Evolutionary conservation across 2,888 invertebrate genomes (phyloP), one percentile per base, ranked within the genome.

Genomic region (Allacma fusca): DNA sequence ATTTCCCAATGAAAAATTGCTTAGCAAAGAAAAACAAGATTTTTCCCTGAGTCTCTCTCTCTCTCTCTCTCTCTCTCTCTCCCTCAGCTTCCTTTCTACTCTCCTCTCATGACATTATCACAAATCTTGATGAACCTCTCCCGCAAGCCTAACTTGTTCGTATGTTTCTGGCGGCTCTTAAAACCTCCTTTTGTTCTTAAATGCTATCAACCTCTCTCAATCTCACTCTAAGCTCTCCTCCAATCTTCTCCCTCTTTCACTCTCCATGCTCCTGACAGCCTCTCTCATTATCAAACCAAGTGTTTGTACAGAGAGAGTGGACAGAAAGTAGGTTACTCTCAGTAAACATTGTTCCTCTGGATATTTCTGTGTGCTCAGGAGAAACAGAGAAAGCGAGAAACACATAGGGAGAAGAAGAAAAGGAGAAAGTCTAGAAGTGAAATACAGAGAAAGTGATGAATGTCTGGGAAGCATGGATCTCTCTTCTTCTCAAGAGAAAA

Each of bases 1-100:
- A 50, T 64, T 64, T 71, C 72, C 40, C 34, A 62, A 77, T 76
- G 79, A 79, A 79, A 79, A 79, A 79, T 79, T 75, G 75, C 77
- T 57, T 64, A 68, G 74, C 70, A 69, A 65, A 76, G 57, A 64
- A 76, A 75, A 77, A 74, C 65, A 75, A 71, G 62, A 40, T 59
- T 40, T 73, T 13, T 34, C 62, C 24, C 16, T 50, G n/a, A 50
- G 50, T 12, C n/a, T 5, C 16, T 50, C 26, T 21, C 29, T 34
- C 29, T 29, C 19, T 29, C 26, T 67, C 26, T 34, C 34, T 26
- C 34, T 34, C n/a, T 34, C 21, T n/a, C 34, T 34, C 34, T 26
- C 34, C 21, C n/a, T 34, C 21, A 7, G 19, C 28, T 67, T 43
- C 29, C 43, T 76, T 69, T 59, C 57, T 62, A 34, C 69, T 43